Conservation (phyloP, 2,797 vertebrate genomes). For the Nothura maculosa region DNA sequence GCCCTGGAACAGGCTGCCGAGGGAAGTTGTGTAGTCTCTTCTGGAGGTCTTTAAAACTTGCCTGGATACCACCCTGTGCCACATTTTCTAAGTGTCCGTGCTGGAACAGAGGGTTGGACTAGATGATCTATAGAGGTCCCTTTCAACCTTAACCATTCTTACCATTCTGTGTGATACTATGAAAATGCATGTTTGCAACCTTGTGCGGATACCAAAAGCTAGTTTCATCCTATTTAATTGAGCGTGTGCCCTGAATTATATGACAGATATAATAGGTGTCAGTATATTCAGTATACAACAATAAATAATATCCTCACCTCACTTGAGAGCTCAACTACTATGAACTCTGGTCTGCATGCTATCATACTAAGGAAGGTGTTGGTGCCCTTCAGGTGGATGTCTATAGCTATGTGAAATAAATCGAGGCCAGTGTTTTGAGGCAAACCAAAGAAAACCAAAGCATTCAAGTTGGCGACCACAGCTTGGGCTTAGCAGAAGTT, state of each 20-base stretch:
- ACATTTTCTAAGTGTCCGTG: too few species aligned
- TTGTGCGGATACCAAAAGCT: not conserved
- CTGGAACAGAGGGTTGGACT: too few species aligned
- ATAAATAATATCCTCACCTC: not conserved
- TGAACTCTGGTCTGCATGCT: not conserved
- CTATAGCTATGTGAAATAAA: not conserved
- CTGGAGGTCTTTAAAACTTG: too few species aligned
- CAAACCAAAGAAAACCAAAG: not conserved
- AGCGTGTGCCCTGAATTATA: not conserved
- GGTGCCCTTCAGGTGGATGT: not conserved
- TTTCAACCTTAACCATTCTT: too few species aligned
- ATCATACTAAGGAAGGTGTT: accelerated
- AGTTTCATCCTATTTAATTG: not conserved
- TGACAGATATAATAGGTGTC: not conserved
- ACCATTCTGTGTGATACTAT: too few species aligned
- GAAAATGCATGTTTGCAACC: not conserved
- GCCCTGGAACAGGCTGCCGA: too few species aligned
- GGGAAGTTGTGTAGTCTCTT: too few species aligned
- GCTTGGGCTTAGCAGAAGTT: not conserved
- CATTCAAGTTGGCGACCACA: accelerated
- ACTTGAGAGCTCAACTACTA: not conserved
- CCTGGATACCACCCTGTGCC: too few species aligned
- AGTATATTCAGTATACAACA: not conserved
- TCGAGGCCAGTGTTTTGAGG: not conserved
- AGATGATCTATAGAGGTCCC: too few species aligned